These are phyloP conservation scores for Melanotaenia duboulayi DNA, from an alignment of 2,113 vertebrate genomes.

Conservation along the genomic window DNA sequence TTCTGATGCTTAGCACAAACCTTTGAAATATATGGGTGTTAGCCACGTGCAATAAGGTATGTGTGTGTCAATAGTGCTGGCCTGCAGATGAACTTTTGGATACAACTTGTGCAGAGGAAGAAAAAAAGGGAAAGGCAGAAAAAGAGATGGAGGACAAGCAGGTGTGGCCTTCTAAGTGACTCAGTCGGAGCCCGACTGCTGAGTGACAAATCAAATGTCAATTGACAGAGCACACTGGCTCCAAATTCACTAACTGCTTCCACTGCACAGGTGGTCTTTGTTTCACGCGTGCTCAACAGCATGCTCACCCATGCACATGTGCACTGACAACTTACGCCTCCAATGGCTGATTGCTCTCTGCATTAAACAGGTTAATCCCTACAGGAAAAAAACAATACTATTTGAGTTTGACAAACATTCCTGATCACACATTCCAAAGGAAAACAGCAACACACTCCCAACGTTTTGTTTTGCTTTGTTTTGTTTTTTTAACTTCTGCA, in stretches of 20 bases:
- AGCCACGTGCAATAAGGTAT: conserved; percentile 71
- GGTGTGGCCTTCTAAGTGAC: conserved; percentile 77
- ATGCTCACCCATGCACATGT: conserved; percentile 16
- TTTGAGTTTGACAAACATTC: conserved; percentile 77
- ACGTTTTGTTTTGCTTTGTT: too few relatives aligned
- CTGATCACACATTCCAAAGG: conserved; percentile 68
- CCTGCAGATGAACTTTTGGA: conserved; percentile 73
- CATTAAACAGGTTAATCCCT: conserved; percentile 72
- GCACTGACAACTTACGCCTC: neutral
- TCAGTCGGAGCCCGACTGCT: conserved; percentile 64
- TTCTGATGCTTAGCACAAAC: conserved; percentile 21
- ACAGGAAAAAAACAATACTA: conserved; percentile 69
- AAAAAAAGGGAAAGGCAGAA: conserved; percentile 74
- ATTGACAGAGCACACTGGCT: conserved; percentile 76
- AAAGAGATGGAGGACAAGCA: conserved; percentile 57
- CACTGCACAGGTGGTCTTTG: conserved; percentile 80
- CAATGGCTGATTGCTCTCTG: conserved; percentile 64
- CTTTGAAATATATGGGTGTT: conserved; percentile 68
- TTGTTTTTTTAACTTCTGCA: too few relatives aligned
- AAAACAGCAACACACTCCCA: conserved; percentile 47
- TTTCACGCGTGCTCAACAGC: conserved; percentile 37
- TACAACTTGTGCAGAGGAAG: conserved; percentile 69
- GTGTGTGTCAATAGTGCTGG: conserved; percentile 79
- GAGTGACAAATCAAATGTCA: conserved; percentile 81
- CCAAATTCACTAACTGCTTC: conserved; percentile 66